Base-by-base conservation (phyloP, 1,140 invertebrate species). In the Calliphora vicina region DNA sequence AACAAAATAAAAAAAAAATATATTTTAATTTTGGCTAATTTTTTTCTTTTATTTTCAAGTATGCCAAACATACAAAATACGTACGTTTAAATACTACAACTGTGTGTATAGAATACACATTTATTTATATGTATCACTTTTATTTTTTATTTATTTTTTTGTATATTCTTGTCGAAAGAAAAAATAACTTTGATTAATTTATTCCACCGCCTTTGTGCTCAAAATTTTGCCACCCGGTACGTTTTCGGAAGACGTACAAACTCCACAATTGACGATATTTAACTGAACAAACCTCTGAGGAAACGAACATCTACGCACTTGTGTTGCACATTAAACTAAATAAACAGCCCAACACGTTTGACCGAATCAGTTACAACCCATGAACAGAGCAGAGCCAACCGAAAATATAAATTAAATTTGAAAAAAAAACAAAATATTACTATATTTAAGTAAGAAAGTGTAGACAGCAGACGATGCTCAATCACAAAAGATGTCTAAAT, bases 221-320 rank as follows among this genome's bases (percentile, higher is more conserved):
- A 61, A 61, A 81, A 29, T 81, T 71, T 67, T 57, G 35, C 42
- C 74, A 78, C 74, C 74, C 80, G 50, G 80, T 81, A 71, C 80
- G 80, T 67, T 81, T 61, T 81, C 35, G 29, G 17, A 81, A 81
- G 80, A 81, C 80, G 61, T 81, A 71, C 80, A 50, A 81, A 81
- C 80, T 81, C 80, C 80, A 81, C 80, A 71, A 71, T 57, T 81
- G 45, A 57, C 45, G 50, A 29, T 57, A 67, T 29, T 81, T 61
- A 81, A 81, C 80, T 81, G 61, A 81, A 20, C 78, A 26, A 81
- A 81, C 80, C 73, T 76, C 27, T 43, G n/a, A 20, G 27, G 27
- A 45, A 35, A 29, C 50, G 80, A 81, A 81, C 80, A 71, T 81
- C 50, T 29, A 71, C 61, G 80, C 80, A 71, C 61, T 61, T 67